These are phyloP conservation scores for Agrochola lota DNA, from an alignment of 2,888 invertebrate genomes.

Conservation along the genomic window DNA sequence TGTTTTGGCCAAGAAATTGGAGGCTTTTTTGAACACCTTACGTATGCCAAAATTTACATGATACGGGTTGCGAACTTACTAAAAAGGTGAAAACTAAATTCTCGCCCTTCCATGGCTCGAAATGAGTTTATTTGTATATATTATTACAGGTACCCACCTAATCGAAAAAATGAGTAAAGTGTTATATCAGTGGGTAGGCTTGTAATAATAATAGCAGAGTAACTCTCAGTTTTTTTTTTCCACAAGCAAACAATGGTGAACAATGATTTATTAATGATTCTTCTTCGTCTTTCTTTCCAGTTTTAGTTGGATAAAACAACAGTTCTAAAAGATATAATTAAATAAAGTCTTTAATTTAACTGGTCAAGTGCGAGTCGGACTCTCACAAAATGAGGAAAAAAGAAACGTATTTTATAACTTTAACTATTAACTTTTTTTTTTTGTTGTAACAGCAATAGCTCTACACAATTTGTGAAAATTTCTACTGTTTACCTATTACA, in stretches of 20 bases:
- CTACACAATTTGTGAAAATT: no score
- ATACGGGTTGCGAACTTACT: neutral
- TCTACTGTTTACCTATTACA: no score
- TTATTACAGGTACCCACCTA: neutral
- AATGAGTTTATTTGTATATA: neutral
- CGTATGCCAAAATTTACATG: constrained; percentile 10
- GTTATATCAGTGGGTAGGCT: no score
- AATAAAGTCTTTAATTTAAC: neutral
- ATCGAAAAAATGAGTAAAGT: neutral
- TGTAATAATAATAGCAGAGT: no score
- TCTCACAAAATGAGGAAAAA: no score
- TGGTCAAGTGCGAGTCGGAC: neutral
- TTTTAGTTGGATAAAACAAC: neutral
- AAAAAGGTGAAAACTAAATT: neutral
- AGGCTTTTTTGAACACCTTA: constrained; percentile 16
- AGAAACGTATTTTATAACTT: no score
- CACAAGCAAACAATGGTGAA: neutral
- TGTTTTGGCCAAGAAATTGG: constrained; percentile 40
- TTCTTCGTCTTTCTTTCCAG: neutral
- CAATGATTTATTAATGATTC: neutral
- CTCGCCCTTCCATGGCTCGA: no score
- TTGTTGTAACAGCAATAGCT: no score
- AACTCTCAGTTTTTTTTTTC: neutral
- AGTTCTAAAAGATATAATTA: neutral
- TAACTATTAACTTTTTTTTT: no score